Conservation (phyloP, 2,888 invertebrate species). For the Elaeidobius kamerunicus region DNA sequence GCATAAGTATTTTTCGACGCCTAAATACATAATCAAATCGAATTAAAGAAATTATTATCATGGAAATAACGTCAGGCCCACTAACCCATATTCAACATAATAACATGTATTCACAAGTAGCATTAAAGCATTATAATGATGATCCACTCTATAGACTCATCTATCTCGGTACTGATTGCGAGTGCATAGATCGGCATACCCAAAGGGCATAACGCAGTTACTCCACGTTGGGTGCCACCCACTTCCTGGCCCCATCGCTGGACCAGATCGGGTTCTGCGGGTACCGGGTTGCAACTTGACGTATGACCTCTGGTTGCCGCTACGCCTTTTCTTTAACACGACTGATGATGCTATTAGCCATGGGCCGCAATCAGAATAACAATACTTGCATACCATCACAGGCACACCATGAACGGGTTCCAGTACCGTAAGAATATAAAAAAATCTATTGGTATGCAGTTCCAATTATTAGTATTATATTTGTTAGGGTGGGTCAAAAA, state of each 20-base stretch:
- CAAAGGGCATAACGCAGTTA: conserved; percentile 40
- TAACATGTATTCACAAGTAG: too few species aligned
- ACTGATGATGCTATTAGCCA: conserved; percentile 31
- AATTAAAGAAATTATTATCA: neutral
- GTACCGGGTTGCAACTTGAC: conserved; percentile 28
- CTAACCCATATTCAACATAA: too few species aligned
- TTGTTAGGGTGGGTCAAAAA: too few species aligned
- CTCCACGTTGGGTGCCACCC: conserved; percentile 40
- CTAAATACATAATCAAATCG: neutral
- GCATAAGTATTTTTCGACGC: too few species aligned
- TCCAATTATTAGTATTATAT: too few species aligned
- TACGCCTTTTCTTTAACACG: conserved; percentile 30
- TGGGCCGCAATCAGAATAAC: conserved; percentile 29
- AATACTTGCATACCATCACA: conserved; percentile 30
- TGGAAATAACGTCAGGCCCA: neutral
- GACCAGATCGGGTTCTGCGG: conserved; percentile 31
- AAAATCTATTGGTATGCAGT: conserved; percentile 6
- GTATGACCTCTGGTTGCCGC: conserved; percentile 31
- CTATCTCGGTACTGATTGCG: conserved; percentile 18
- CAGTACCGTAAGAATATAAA: conserved; percentile 24
- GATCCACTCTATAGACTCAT: conserved; percentile 7
- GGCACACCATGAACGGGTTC: conserved; percentile 16
- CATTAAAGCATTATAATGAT: neutral
- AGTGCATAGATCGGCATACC: conserved; percentile 33
- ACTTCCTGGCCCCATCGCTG: conserved; percentile 38